Evolutionary conservation across 2,888 invertebrate genomes (phyloP).

Genomic region (Dioctria linearis): DNA sequence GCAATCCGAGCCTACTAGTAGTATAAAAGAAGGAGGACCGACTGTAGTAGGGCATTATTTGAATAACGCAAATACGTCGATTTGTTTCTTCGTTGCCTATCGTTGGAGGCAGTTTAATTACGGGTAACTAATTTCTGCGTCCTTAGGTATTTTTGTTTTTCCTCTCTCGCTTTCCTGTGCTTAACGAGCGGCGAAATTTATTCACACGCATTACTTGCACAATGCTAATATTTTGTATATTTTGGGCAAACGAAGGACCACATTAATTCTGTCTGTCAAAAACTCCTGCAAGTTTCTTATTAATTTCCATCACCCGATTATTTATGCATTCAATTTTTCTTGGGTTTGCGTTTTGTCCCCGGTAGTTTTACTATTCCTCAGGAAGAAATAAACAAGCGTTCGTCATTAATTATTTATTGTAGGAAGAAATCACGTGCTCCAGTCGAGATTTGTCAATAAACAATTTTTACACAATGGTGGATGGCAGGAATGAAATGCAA

Average conservation of each 20-base stretch:
- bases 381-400: slow-evolving; percentile 30
- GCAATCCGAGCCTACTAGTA: neutral
- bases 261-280: slow-evolving; percentile 34
- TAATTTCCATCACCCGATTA: slow-evolving; percentile 39
- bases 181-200: slow-evolving; percentile 49
- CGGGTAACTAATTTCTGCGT: slow-evolving; percentile 45
- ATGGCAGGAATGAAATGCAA: too few relatives aligned
- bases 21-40: neutral
- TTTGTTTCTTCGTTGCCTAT: slow-evolving; percentile 38
- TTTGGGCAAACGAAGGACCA: slow-evolving; percentile 26
- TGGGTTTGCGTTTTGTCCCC: slow-evolving; percentile 25
- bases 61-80: slow-evolving; percentile 51
- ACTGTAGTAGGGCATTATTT: slow-evolving; percentile 15
- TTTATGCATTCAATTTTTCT: slow-evolving; percentile 39
- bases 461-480: too few relatives aligned
- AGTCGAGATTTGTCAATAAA: neutral
- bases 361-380: slow-evolving; percentile 8
- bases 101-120: slow-evolving; percentile 42
- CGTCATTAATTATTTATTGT: slow-evolving; percentile 43
- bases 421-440: slow-evolving; percentile 24
- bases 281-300: slow-evolving; percentile 26
- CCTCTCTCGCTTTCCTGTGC: slow-evolving; percentile 23
- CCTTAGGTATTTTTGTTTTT: neutral
- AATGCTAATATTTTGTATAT: slow-evolving; percentile 43
- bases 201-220: slow-evolving; percentile 50